Evolutionary conservation across 2,113 vertebrate species (phyloP).

Genomic region (Mesoclemmys tuberculata): DNA sequence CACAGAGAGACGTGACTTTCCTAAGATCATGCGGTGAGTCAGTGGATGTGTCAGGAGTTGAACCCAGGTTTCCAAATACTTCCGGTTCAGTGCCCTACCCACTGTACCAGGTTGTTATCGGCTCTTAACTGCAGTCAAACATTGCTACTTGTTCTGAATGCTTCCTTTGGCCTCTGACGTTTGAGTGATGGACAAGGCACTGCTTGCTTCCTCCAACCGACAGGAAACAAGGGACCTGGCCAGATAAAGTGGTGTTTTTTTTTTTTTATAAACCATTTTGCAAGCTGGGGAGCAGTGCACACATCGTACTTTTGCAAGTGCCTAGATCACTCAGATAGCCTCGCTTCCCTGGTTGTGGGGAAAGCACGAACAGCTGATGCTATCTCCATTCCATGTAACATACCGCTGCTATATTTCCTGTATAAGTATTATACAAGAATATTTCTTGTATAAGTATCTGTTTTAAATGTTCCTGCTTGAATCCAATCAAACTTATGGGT

Average conservation of each 20-base stretch:
- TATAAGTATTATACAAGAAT: slow-evolving; percentile 16
- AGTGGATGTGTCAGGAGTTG: background rate
- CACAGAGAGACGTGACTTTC: accelerated
- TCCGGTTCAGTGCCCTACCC: background rate
- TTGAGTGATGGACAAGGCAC: background rate
- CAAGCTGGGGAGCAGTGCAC: background rate
- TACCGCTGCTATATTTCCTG: slow-evolving; percentile 35
- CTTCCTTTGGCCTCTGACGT: background rate
- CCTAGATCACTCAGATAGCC: slow-evolving; percentile 65
- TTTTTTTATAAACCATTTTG: background rate
- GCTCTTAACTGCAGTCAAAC: background rate
- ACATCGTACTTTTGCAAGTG: slow-evolving; percentile 11
- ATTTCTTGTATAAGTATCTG: slow-evolving; percentile 17
- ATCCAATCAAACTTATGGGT: accelerated
- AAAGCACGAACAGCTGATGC: slow-evolving; percentile 38
- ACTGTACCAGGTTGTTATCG: accelerated
- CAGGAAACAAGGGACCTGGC: background rate
- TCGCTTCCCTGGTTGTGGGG: slow-evolving; percentile 53
- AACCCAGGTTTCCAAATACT: background rate
- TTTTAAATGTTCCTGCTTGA: slow-evolving; percentile 9
- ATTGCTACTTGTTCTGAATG: accelerated
- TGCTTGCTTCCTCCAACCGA: background rate
- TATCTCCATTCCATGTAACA: slow-evolving; percentile 66
- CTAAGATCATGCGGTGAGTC: accelerated
- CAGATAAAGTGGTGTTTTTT: accelerated